Conservation (phyloP, 2,797 vertebrate species). For the Peromyscus attwateri region DNA sequence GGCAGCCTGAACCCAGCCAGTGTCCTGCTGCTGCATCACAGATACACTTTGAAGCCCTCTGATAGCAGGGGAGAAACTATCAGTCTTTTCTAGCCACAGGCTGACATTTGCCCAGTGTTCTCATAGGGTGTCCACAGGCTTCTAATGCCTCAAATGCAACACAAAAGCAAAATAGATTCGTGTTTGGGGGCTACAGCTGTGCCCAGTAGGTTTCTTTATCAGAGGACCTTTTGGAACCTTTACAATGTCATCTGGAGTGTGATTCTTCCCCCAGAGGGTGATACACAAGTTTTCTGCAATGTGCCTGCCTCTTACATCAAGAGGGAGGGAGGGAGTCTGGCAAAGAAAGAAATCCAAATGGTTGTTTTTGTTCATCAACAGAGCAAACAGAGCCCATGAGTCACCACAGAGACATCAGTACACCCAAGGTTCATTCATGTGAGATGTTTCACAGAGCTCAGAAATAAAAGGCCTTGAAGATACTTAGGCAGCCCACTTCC, state of each 20-base stretch:
- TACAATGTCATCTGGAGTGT: background rate
- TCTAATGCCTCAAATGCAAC: background rate
- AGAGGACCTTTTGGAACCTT: background rate
- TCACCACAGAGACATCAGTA: background rate
- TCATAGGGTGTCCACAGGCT: background rate
- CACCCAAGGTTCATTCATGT: background rate
- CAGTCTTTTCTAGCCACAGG: background rate
- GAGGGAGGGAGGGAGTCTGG: slow-evolving; percentile 6
- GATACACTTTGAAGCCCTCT: background rate
- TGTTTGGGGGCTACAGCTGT: background rate
- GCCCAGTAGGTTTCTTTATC: background rate
- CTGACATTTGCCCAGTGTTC: slow-evolving; percentile 30
- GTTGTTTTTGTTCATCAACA: slow-evolving; percentile 12
- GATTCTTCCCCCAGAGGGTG: background rate
- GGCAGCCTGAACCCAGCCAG: background rate
- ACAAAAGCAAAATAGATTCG: background rate
- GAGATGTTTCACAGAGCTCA: slow-evolving; percentile 7
- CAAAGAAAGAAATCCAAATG: background rate
- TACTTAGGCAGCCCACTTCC: background rate
- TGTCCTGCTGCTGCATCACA: background rate
- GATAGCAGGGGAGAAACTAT: background rate
- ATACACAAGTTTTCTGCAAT: background rate
- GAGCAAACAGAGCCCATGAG: background rate
- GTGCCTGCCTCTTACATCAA: background rate
- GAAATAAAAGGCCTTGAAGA: slow-evolving; percentile 49